Conservation (phyloP, 2,888 invertebrate genomes). For the Idaea aversata region DNA sequence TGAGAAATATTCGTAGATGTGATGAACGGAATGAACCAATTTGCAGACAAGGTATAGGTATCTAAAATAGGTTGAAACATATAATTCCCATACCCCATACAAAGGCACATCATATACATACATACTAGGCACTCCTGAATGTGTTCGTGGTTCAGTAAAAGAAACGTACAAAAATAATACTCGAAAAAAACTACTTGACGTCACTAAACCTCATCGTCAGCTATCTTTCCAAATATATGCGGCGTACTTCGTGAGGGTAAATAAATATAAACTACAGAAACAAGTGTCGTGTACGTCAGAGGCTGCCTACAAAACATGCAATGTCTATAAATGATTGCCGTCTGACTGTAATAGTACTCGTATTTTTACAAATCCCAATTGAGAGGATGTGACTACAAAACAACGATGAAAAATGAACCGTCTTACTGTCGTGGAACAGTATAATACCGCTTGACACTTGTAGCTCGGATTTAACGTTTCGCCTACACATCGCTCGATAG, state of each 20-base stretch:
- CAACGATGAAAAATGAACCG: conserved; percentile 55
- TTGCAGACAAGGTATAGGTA: too few relatives aligned
- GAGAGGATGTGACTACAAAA: conserved; percentile 47
- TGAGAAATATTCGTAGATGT: neutral
- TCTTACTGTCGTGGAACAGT: conserved; percentile 52
- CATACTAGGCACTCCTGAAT: neutral
- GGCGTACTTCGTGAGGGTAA: conserved; percentile 48
- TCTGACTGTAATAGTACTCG: conserved; percentile 59
- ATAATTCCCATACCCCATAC: neutral
- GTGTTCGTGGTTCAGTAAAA: neutral
- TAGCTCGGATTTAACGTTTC: conserved; percentile 58
- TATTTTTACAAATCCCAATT: conserved; percentile 55
- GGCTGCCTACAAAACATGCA: conserved; percentile 66
- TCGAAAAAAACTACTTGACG: conserved; percentile 37
- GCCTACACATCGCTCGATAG: conserved; percentile 73
- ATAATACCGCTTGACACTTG: conserved; percentile 59
- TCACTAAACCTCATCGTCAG: conserved; percentile 35
- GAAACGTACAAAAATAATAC: conserved; percentile 25
- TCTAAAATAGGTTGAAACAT: neutral
- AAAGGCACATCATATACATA: neutral
- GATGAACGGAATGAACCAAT: neutral
- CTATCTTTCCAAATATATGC: conserved; percentile 38
- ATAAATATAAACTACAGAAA: conserved; percentile 60
- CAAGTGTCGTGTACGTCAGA: conserved; percentile 56
- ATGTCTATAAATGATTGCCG: conserved; percentile 65